These are phyloP conservation scores for Acanthosepion pharaonis DNA, from an alignment of 2,888 invertebrate species.

Conservation along the genomic window DNA sequence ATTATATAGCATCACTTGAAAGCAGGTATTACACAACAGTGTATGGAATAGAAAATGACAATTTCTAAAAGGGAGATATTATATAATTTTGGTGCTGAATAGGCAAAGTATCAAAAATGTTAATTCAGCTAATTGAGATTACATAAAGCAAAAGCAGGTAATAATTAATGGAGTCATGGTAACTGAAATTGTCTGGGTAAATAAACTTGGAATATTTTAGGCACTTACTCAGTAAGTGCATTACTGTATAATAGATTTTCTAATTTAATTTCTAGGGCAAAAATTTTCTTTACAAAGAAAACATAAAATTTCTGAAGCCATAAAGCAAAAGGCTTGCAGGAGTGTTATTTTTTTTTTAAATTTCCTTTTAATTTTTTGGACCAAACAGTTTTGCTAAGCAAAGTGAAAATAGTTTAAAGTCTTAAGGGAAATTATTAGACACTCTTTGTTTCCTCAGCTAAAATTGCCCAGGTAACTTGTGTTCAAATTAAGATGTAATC, in stretches of 20 bases:
- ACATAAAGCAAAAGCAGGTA: background rate
- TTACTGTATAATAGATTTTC: background rate
- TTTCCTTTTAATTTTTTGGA: background rate
- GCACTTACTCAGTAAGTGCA: background rate
- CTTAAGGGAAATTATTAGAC: background rate
- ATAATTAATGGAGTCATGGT: background rate
- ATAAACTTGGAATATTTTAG: background rate
- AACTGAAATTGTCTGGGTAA: background rate
- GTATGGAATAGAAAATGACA: too few relatives aligned
- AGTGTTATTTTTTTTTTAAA: background rate
- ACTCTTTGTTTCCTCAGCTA: background rate
- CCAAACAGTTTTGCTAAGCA: background rate
- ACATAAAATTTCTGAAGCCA: background rate
- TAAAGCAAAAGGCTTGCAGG: background rate
- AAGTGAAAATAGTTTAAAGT: background rate
- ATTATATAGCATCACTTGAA: too few relatives aligned
- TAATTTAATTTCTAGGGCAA: background rate
- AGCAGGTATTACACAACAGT: too few relatives aligned
- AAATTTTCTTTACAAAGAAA: background rate
- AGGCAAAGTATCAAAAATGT: background rate
- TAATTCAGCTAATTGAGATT: background rate
- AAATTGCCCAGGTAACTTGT: background rate
- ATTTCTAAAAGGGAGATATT: too few relatives aligned
- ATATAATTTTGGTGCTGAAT: too few relatives aligned
- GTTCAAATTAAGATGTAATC: slow-evolving; percentile 11